Evolutionary conservation across 2,113 vertebrate species (phyloP), one percentile per base, ranked within the genome.

Genomic region (Hippocampus barbouri): DNA sequence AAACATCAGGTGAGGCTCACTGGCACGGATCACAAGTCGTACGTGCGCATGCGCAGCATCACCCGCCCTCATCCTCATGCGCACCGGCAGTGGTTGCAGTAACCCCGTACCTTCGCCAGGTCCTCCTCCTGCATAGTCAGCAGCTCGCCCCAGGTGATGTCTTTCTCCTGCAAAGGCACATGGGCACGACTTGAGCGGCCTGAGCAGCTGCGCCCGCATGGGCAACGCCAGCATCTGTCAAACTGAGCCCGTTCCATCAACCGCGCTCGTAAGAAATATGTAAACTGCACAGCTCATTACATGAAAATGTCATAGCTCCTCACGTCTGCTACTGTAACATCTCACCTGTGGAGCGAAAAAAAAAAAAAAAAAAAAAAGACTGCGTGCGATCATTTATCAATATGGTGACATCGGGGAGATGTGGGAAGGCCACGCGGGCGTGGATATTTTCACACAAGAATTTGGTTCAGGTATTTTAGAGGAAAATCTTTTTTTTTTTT

Each of bases 121-220:
- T 99, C 96, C 38, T 94, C 91, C 87, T 93, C 90, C 73, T 91
- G 88, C 94, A 98, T 96, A 67, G 83, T 87, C 83, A 96, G 76
- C 90, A 99, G 93, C 30, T 93, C 75, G 76, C 90, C 93, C 93
- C 96, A 95, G 72, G 90, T 73, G 91, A 96, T 88, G 72, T 91
- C 94, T 82, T 88, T 91, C 54, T 97, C 94, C 97, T 98, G 81
- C 30, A 45, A 16, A 38, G 8, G 20, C 63, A 66, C 41, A 54
- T 12, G 30, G 34, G 30, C 21, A 57, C 18, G 38, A 69, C 45
- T 59, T 45, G 34, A 21, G 8, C 21, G 23, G 68, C 67, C 71
- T n/a, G 62, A 75, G 67, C 78, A 81, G 82, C 72, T 81, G 75
- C 45, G 45, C 81, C 86, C 83, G 84, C 84, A 85, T 77, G 59